Evolutionary conservation across 2,113 vertebrate species (phyloP), one percentile per base, ranked within the genome.

Genomic region (Ramphastos sulfuratus): DNA sequence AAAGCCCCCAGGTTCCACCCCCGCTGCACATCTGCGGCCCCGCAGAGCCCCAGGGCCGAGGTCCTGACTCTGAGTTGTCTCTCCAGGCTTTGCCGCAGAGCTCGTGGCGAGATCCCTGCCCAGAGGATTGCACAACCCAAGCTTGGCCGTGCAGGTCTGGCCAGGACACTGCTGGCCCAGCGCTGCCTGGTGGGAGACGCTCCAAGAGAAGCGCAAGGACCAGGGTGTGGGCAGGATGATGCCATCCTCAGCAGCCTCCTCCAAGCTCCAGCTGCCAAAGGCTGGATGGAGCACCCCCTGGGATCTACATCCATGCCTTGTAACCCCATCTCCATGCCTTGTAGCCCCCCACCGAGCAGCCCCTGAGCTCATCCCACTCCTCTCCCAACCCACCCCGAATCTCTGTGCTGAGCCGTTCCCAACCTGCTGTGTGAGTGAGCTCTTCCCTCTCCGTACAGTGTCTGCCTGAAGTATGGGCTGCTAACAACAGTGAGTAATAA

Each of bases 331-430:
- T 6, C 35, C 23, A 1, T 25, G 13, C 37, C 66, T 71, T 16
- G 0, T 6, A 18, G 76, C 46, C 75, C 42, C 42, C 5, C 1
- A 12, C 14, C 0, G 1, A 39, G n/a, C 10, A 56, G n/a, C 3
- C 78, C 84, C 2, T 11, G 0, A 85, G 90, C 91, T 88, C 79
- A 74, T 64, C 85, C 16, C 1, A 19, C 1, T 48, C 72, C 72
- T 20, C 15, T 91, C 20, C 18, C 3, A 1, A 25, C 18, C 8
- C 1, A 3, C 3, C 64, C 76, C 3, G 1, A 7, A 10, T 71
- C 85, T n/a, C 28, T 0, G 23, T 0, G 63, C 54, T 0, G 31
- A 30, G 91, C 70, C 0, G 12, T 58, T 27, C 89, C 89, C 87
- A 28, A 77, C 80, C 37, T 55, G 74, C 75, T 1, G 6, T 0